Evolutionary conservation across 2,113 vertebrate genomes (phyloP).

Genomic region (Seriola aureovittata): DNA sequence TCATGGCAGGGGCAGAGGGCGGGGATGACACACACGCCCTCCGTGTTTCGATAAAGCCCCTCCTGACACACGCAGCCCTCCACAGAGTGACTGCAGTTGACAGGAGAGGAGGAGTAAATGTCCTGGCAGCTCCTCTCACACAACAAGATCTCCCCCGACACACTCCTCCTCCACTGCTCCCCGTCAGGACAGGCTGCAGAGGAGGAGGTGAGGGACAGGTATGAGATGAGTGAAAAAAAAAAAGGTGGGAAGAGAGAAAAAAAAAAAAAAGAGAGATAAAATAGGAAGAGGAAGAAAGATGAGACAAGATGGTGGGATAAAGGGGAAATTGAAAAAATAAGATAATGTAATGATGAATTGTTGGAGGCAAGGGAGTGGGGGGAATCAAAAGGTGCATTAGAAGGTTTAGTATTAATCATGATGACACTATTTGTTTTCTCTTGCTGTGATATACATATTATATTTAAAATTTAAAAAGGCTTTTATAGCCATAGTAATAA

Average conservation of each 20-base stretch:
- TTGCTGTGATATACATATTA: background rate
- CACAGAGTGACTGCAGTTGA: conserved; percentile 74
- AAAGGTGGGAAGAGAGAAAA: background rate
- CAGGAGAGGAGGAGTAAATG: conserved; percentile 64
- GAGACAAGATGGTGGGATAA: background rate
- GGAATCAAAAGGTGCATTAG: background rate
- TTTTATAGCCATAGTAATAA: background rate
- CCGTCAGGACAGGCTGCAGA: conserved; percentile 85
- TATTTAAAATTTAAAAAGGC: background rate
- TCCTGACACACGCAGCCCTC: conserved; percentile 86
- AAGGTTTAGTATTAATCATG: background rate
- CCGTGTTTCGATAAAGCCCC: conserved; percentile 83
- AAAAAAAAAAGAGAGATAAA: background rate
- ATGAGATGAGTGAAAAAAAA: background rate
- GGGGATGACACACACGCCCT: conserved; percentile 84
- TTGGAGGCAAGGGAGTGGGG: background rate
- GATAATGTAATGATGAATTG: background rate
- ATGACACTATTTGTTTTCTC: background rate
- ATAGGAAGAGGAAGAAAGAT: background rate
- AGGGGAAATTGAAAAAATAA: background rate
- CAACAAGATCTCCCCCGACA: conserved; percentile 20
- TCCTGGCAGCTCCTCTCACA: conserved; percentile 88
- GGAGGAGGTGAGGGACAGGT: background rate
- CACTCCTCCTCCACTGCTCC: conserved; percentile 84
- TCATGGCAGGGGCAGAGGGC: conserved; percentile 88